These are phyloP conservation scores for Apodemia zela DNA, from an alignment of 2,888 invertebrate genomes.

Conservation along the genomic window DNA sequence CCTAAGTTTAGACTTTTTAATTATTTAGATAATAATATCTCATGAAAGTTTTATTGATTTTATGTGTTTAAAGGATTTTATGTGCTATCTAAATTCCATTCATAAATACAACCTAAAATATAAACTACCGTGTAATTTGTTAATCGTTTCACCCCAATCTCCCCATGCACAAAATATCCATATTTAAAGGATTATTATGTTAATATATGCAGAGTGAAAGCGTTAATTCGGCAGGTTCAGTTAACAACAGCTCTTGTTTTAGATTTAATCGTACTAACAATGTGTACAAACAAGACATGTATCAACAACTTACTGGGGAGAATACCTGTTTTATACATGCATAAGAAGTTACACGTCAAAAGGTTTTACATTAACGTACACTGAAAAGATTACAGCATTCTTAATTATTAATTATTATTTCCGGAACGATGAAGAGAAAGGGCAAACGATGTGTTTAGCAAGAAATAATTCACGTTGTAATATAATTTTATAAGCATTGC, in stretches of 20 bases:
- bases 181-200: constrained; percentile 52
- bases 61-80: background rate
- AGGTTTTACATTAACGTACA: background rate
- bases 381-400: background rate
- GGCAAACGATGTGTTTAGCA: too few species aligned
- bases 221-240: constrained; percentile 48
- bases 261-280: constrained; percentile 26
- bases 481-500: too few species aligned
- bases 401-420: background rate
- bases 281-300: constrained; percentile 27
- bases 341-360: background rate
- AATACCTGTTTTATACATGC: background rate
- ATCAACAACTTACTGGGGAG: constrained; percentile 18
- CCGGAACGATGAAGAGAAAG: too few species aligned
- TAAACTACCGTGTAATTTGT: background rate
- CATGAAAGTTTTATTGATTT: background rate
- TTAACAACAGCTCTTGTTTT: constrained; percentile 30
- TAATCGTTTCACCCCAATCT: constrained; percentile 26
- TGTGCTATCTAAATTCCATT: background rate
- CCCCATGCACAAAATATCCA: constrained; percentile 36
- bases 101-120: background rate
- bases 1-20: too few species aligned
- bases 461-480: too few species aligned
- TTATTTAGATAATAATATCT: too few species aligned
- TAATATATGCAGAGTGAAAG: constrained; percentile 69